Evolutionary conservation across 2,113 vertebrate genomes (phyloP), one percentile per base, ranked within the genome.

Genomic region (Heterocephalus glaber): DNA sequence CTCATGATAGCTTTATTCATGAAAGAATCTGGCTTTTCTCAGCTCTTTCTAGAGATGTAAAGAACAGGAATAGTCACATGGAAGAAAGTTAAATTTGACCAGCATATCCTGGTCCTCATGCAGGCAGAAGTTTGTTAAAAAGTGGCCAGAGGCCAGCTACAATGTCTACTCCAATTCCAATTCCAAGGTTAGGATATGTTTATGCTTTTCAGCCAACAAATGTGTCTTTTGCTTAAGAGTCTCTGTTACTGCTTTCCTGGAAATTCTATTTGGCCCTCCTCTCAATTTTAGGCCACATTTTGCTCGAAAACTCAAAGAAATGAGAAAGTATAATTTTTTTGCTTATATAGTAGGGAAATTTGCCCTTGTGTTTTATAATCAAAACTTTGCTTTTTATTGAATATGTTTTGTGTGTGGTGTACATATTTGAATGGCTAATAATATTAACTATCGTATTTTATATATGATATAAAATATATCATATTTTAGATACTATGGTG

Each of bases 281-380:
- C 65, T 97, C 81, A 96, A 93, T 96, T 94, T 96, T 96, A 93
- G 90, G 92, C 80, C 52, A 17, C 92, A 52, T 97, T 97, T 97
- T 97, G 89, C 93, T 96, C 93, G 83, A 97, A 97, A 96, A 93
- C 38, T 87, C 89, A 95, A 95, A 97, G 89, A 96, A 97, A 92
- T 90, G 76, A 93, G 95, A 97, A 97, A 92, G 4, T 63, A 33
- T 93, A 86, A 74, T 95, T 92, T 94, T 58, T 49, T 96, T 95
- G 70, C 52, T 96, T 97, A 92, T 95, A 60, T 47, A 92, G 86
- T 63, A 94, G 70, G 41, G 56, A 95, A 88, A 86, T 93, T 85
- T 70, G 30, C 63, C 70, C 86, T 88, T 95, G 70, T 92, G 49
- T 79, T 93, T 95, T 92, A 74, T 66, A 90, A 96, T 87, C 63